Percentiles rank a stretch among this genome's conserved stretches.
phyloP scores from a whole-genome alignment of 92 coral and sea anemone genomes.

The Phymanthus crucifer region DNA sequence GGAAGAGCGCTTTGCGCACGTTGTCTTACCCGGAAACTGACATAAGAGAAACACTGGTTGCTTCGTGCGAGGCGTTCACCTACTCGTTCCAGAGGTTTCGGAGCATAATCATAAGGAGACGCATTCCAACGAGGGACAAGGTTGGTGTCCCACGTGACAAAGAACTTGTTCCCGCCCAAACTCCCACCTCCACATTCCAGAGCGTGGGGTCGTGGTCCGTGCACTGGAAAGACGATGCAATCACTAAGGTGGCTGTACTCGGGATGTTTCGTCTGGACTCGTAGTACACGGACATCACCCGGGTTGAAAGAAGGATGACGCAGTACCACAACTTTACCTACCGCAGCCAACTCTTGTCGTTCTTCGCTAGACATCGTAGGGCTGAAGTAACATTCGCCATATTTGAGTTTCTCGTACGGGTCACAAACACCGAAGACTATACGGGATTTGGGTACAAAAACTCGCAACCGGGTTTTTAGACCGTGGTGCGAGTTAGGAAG shows the following conservation, averaged over 20 bases:
- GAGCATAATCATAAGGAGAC: constrained; percentile 69
- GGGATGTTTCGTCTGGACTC: constrained; percentile 54
- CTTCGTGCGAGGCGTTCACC: constrained; percentile 15
- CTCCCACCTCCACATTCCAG: constrained; percentile 92
- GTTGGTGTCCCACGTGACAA: constrained; percentile 86
- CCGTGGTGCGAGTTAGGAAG: constrained; percentile 35
- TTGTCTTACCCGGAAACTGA: constrained; percentile 30
- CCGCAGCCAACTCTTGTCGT: constrained; percentile 42
- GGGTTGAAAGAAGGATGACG: constrained; percentile 88
- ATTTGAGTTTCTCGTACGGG: constrained; percentile 70
- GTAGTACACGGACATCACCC: constrained; percentile 87
- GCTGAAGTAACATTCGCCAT: constrained; percentile 90
- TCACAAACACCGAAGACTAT: constrained; percentile 92
- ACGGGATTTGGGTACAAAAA: constrained; percentile 86
- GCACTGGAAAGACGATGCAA: constrained; percentile 87
- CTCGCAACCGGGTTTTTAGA: constrained; percentile 62
- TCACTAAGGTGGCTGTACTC: constrained; percentile 71
- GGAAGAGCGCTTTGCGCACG: constrained; percentile 61
- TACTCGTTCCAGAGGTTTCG: constrained; percentile 11
- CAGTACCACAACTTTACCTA: constrained; percentile 59
- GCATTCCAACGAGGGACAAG: constrained; percentile 73
- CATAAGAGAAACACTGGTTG: constrained; percentile 23
- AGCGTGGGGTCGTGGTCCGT: constrained; percentile 89
- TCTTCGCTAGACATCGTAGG: constrained; percentile 80
- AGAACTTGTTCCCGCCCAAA: constrained; percentile 89